phyloP scores from a whole-genome alignment of 1,140 invertebrate genomes.

The Trichomalopsis sarcophagae region DNA sequence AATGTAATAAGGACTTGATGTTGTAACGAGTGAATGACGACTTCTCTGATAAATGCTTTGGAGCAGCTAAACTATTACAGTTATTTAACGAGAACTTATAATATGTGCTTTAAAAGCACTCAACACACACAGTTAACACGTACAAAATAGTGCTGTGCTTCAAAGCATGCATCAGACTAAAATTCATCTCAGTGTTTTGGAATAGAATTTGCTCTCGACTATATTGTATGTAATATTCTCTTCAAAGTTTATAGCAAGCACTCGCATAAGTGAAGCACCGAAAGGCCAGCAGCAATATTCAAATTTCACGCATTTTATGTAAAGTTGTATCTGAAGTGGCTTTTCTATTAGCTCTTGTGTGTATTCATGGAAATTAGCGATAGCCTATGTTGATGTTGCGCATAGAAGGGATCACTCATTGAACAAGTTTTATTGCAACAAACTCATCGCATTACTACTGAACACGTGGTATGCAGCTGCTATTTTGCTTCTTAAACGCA shows the following conservation, averaged over 20 bases:
- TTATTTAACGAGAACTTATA: background rate
- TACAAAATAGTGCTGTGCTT: background rate
- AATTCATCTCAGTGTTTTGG: background rate
- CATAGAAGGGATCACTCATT: background rate
- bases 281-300: slow-evolving; percentile 10
- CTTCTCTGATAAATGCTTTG: background rate
- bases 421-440: background rate
- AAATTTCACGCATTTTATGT: slow-evolving; percentile 14
- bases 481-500: no score
- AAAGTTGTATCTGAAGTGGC: background rate
- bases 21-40: background rate
- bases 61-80: background rate
- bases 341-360: slow-evolving; percentile 1
- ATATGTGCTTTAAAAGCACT: background rate
- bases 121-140: background rate
- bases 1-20: background rate
- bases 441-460: background rate
- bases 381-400: background rate
- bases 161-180: background rate
- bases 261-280: background rate
- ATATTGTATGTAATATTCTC: background rate
- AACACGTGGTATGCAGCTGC: no score
- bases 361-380: slow-evolving; percentile 5
- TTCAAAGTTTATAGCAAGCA: background rate
- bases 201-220: background rate